Percentiles rank a stretch among this genome's conserved stretches.
Evolutionary conservation across 2,888 invertebrate species (phyloP).

Genomic region (Caenorhabditis panamensis): DNA sequence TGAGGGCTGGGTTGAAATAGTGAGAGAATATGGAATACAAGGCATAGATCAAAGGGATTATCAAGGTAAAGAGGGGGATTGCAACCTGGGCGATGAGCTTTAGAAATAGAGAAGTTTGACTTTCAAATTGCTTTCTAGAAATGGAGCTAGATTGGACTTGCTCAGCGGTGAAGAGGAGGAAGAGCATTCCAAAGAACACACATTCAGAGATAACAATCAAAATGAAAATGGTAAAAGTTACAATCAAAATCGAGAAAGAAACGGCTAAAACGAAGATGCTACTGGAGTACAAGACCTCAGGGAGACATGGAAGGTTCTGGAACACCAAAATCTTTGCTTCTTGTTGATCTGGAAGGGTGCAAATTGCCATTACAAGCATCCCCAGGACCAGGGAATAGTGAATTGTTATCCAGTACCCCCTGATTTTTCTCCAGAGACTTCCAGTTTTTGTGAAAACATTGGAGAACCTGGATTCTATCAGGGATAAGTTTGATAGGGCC

Average conservation of each 20-base stretch:
- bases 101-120: neutral
- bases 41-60: neutral
- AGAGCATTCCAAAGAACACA: neutral
- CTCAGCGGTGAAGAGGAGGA: constrained; percentile 9
- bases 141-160: constrained; percentile 1
- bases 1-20: neutral
- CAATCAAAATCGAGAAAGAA: neutral
- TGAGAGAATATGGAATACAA: neutral
- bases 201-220: neutral
- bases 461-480: neutral
- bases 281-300: neutral
- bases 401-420: neutral
- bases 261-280: constrained; percentile 1
- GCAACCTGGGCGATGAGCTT: neutral
- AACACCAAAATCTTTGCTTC: neutral
- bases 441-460: neutral
- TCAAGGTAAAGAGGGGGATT: neutral
- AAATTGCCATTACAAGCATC: neutral
- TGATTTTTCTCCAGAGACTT: neutral
- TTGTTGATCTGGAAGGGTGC: neutral
- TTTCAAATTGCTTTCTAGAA: neutral
- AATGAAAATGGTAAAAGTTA: neutral
- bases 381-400: neutral
- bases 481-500: neutral
- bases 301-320: constrained; percentile 4